phyloP scores from a whole-genome alignment of 92 coral and sea anemone species.

The Palythoa grandis region DNA sequence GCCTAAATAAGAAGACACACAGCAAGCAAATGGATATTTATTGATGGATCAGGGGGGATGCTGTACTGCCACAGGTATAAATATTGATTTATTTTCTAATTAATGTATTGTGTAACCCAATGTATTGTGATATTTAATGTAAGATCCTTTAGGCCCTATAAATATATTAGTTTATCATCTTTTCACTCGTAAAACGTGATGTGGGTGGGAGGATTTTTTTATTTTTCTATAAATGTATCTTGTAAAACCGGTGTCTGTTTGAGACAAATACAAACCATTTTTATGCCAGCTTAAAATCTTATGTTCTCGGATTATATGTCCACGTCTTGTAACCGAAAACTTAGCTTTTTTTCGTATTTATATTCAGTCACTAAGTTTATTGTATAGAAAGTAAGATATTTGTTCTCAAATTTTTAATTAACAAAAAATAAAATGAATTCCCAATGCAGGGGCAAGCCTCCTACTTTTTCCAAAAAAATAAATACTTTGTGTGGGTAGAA shows the following conservation, averaged over 20 bases:
- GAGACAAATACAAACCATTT: background rate
- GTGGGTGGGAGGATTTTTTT: background rate
- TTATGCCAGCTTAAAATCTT: background rate
- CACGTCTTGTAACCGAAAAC: background rate
- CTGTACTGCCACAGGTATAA: constrained; percentile 20
- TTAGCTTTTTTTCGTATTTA: background rate
- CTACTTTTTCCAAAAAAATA: no score
- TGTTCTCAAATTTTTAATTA: background rate
- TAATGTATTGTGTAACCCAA: background rate
- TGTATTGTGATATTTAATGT: no score
- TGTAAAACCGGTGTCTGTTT: background rate
- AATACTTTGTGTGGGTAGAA: no score
- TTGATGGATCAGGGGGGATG: constrained; percentile 44
- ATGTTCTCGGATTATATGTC: background rate
- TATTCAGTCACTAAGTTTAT: background rate
- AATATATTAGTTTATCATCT: background rate
- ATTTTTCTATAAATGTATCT: background rate
- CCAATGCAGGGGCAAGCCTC: no score
- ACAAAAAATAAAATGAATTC: background rate
- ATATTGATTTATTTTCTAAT: constrained; percentile 1
- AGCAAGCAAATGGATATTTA: constrained; percentile 54
- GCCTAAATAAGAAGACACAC: constrained; percentile 49
- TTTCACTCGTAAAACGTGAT: constrained; percentile 9
- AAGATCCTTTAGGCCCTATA: background rate
- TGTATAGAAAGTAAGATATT: background rate